Evolutionary conservation across 2,113 vertebrate genomes (phyloP), one percentile per base, ranked within the genome.

Genomic region (Irena cyanogastra): DNA sequence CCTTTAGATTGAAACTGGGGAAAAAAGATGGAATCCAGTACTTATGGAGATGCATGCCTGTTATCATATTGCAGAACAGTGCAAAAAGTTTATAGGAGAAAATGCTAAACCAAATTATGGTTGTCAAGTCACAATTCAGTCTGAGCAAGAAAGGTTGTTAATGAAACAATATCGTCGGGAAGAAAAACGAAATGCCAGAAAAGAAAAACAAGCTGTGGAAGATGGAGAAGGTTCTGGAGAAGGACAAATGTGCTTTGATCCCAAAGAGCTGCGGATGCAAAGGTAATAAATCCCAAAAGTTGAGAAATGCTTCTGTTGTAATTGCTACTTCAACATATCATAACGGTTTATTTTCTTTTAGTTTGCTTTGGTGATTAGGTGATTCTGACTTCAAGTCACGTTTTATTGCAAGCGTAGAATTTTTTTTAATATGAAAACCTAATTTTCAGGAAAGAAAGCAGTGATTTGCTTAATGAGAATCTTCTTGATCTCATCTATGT

Each of bases 71-170:
- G 11, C 95, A 98, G 98, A 98, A 50, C 97, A 97, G 57, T 98
- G 94, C 89, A 98, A 98, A 81, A 98, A 97, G 96, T 95, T 96
- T 84, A 85, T 97, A 50, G 97, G 97, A 22, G 99, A 99, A 90
- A 98, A 97, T 88, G 19, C 93, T 74, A 99, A 98, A 89, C 99
- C 99, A 30, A 97, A 97, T 95, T 99, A 98, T 50, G 98, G 98
- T 42, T 99, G 99, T 97, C 99, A 99, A 98, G 99, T 99, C 93
- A 99, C 98, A 95, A 99, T 99, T 97, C 99, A 99, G 20, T 99
- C 99, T 65, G 99, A 99, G 97, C 99, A 99, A 97, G 99, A 99
- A 97, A 99, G 97, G 71, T 98, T 98, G 95, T 97, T 99, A 98
- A 97, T 99, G 97, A 99, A 99, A 97, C 98, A 98, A 3, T 98